A percentile compares a stretch with the other conserved stretches of the same genome.
Evolutionary conservation across 1,140 invertebrate genomes (phyloP).

Genomic region (Papilio machaon): DNA sequence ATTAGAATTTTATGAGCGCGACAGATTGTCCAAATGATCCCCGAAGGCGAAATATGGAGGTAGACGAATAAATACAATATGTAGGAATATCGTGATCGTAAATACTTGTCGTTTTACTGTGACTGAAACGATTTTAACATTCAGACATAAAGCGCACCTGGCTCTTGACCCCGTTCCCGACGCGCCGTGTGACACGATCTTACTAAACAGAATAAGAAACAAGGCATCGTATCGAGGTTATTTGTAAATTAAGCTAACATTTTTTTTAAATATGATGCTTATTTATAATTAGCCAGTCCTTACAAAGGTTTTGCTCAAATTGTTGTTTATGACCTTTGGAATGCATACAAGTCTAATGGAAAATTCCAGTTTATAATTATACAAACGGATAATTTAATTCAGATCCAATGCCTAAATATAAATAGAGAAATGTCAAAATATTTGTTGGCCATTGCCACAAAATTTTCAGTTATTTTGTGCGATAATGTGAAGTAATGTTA

Average conservation of each 20-base stretch:
- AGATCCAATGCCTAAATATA: too few species aligned
- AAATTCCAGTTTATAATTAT: too few species aligned
- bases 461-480: too few species aligned
- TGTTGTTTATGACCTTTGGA: too few species aligned
- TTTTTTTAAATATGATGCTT: background rate
- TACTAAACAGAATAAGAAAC: slow-evolving; percentile 30
- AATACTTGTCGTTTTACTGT: slow-evolving; percentile 46
- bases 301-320: too few species aligned
- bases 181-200: slow-evolving; percentile 7
- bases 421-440: too few species aligned
- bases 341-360: too few species aligned
- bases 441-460: too few species aligned
- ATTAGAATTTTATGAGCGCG: background rate
- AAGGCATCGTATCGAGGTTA: slow-evolving; percentile 21
- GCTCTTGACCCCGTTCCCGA: slow-evolving; percentile 48
- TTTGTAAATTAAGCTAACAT: background rate
- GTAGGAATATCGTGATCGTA: slow-evolving; percentile 45
- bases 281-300: too few species aligned
- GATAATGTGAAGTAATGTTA: too few species aligned
- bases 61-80: slow-evolving; percentile 33
- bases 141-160: slow-evolving; percentile 62
- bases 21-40: slow-evolving; percentile 7
- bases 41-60: background rate
- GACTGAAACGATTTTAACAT: slow-evolving; percentile 54
- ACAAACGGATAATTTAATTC: too few species aligned